Percentiles rank a stretch among this genome's conserved stretches.
Conservation (phyloP, 1,140 invertebrate genomes). For the Thalassaphorura encarpata region DNA sequence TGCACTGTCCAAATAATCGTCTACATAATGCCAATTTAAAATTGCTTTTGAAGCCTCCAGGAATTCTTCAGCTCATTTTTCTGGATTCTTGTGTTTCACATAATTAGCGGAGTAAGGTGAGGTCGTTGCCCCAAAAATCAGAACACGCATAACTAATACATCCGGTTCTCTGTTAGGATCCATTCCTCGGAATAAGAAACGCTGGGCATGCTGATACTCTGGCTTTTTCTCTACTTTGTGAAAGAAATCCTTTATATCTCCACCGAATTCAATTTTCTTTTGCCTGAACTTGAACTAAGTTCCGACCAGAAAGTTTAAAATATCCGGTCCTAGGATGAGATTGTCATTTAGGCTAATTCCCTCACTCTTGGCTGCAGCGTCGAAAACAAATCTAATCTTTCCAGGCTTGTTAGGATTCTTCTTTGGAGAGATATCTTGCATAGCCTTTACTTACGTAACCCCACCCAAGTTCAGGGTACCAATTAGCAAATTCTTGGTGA, state of each 20-base stretch:
- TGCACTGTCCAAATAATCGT: conserved; percentile 17
- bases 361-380: background rate
- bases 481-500: conserved; percentile 1
- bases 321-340: conserved; percentile 4
- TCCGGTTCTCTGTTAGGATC: background rate
- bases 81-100: conserved; percentile 6
- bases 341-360: conserved; percentile 8
- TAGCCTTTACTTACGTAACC: conserved; percentile 19
- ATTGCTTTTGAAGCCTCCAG: conserved; percentile 1
- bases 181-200: conserved; percentile 14
- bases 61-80: background rate
- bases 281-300: conserved; percentile 2
- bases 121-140: conserved; percentile 18
- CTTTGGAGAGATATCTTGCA: background rate
- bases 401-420: conserved; percentile 16
- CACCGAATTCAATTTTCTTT: conserved; percentile 3
- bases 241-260: conserved; percentile 13
- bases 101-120: conserved; percentile 13
- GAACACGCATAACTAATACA: background rate
- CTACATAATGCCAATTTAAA: conserved; percentile 9
- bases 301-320: background rate
- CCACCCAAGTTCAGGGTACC: conserved; percentile 2
- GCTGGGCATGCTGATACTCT: background rate
- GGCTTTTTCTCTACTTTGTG: background rate
- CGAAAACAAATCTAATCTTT: conserved; percentile 5